Evolutionary conservation across 1,140 invertebrate genomes (phyloP).

Genomic region (Achroia grisella): DNA sequence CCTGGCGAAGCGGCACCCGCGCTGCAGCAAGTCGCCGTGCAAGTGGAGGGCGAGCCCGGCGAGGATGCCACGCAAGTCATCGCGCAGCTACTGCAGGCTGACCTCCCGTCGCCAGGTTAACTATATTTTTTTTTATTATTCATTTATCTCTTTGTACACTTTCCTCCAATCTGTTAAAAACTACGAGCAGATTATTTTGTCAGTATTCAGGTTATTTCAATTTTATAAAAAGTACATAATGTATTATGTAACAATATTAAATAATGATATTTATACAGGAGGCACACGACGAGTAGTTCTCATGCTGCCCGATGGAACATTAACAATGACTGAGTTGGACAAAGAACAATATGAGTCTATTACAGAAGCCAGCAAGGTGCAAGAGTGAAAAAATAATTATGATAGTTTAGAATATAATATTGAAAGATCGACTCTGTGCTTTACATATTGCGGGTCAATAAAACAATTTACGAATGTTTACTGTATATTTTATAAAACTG

Average conservation of each 20-base stretch:
- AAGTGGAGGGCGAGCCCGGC: slow-evolving; percentile 75
- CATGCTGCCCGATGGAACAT: slow-evolving; percentile 84
- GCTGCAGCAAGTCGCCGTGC: slow-evolving; percentile 70
- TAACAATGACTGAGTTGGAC: slow-evolving; percentile 89
- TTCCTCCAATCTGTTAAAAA: too few species aligned
- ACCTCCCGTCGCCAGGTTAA: slow-evolving; percentile 84
- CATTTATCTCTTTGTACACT: neutral
- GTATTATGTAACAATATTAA: neutral
- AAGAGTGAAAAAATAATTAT: slow-evolving; percentile 36
- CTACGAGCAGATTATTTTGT: too few species aligned
- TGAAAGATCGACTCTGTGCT: too few species aligned
- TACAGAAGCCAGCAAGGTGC: slow-evolving; percentile 61
- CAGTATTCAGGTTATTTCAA: too few species aligned
- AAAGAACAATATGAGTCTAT: slow-evolving; percentile 83
- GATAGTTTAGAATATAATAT: too few species aligned
- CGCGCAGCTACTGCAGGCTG: slow-evolving; percentile 87
- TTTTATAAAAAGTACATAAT: too few species aligned
- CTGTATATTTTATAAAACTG: too few species aligned
- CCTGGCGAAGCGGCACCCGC: slow-evolving; percentile 47
- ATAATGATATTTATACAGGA: slow-evolving; percentile 68
- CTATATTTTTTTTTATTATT: neutral
- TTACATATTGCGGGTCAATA: too few species aligned
- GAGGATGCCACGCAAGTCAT: slow-evolving; percentile 81
- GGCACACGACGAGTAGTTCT: slow-evolving; percentile 86
- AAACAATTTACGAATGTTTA: too few species aligned